Percentiles rank a stretch among this genome's conserved stretches.
Evolutionary conservation across 1,140 invertebrate genomes (phyloP).

Genomic region (Akabosia matsudoensis): DNA sequence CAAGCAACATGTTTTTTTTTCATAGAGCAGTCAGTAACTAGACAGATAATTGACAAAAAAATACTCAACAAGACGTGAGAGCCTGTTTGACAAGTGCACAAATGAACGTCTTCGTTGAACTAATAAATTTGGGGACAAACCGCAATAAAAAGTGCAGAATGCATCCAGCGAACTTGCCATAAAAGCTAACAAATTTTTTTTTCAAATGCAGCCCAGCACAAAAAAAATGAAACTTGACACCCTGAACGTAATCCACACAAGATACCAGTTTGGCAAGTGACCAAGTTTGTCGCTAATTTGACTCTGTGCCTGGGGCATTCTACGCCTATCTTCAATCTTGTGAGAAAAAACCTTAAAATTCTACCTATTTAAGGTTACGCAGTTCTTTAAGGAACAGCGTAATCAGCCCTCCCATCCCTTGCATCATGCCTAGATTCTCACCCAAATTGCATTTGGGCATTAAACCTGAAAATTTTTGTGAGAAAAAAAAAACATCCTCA

Average conservation of each 20-base stretch:
- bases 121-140: too few relatives aligned
- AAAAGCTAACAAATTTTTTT: not conserved
- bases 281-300: not conserved
- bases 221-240: not conserved
- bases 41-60: too few relatives aligned
- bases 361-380: not conserved
- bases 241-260: not conserved
- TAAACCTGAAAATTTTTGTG: conserved; percentile 17
- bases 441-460: conserved; percentile 6
- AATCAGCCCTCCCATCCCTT: not conserved
- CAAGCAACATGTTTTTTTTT: too few relatives aligned
- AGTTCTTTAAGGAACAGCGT: not conserved
- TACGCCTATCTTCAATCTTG: not conserved
- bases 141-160: too few relatives aligned
- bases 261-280: not conserved
- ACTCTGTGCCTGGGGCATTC: not conserved
- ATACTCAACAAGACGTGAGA: too few relatives aligned
- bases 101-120: too few relatives aligned
- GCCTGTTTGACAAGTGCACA: too few relatives aligned
- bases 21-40: too few relatives aligned
- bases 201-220: too few relatives aligned
- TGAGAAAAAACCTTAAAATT: not conserved
- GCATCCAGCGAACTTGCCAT: too few relatives aligned
- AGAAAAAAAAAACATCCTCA: not conserved
- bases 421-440: not conserved